Conservation (phyloP, 1,140 invertebrate genomes). For the Magallana angulata region DNA sequence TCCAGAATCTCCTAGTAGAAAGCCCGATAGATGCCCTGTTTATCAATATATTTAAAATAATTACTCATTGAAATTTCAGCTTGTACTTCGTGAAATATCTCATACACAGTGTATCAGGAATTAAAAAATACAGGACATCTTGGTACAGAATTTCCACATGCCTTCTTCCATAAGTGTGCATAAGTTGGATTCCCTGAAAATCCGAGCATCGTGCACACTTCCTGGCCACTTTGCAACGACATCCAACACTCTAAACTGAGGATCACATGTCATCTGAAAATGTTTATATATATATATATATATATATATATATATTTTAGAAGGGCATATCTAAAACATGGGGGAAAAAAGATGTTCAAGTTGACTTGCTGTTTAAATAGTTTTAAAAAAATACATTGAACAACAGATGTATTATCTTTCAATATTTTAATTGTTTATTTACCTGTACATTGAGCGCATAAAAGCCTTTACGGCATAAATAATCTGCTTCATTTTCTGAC, state of each 20-base stretch:
- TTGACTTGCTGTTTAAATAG: too few relatives aligned
- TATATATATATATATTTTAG: background rate
- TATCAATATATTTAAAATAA: background rate
- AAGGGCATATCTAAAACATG: too few relatives aligned
- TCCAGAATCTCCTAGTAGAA: slow-evolving; percentile 45
- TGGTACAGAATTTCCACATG: background rate
- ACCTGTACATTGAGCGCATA: background rate
- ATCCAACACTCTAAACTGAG: background rate
- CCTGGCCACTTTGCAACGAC: background rate
- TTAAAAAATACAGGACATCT: too few relatives aligned
- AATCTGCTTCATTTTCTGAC: background rate
- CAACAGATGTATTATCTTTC: too few relatives aligned
- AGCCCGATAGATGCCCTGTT: slow-evolving; percentile 38
- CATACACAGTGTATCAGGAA: too few relatives aligned
- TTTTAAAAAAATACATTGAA: too few relatives aligned
- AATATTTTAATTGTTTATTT: background rate
- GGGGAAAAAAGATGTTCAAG: too few relatives aligned
- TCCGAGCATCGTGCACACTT: slow-evolving; percentile 3
- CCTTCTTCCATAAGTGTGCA: background rate
- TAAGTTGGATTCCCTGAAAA: background rate
- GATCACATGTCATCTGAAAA: slow-evolving; percentile 12
- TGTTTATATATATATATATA: too few relatives aligned
- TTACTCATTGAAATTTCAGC: background rate
- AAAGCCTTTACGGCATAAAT: background rate
- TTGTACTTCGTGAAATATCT: too few relatives aligned